Evolutionary conservation across 2,888 invertebrate species (phyloP).

Genomic region (Eretmocerus hayati): DNA sequence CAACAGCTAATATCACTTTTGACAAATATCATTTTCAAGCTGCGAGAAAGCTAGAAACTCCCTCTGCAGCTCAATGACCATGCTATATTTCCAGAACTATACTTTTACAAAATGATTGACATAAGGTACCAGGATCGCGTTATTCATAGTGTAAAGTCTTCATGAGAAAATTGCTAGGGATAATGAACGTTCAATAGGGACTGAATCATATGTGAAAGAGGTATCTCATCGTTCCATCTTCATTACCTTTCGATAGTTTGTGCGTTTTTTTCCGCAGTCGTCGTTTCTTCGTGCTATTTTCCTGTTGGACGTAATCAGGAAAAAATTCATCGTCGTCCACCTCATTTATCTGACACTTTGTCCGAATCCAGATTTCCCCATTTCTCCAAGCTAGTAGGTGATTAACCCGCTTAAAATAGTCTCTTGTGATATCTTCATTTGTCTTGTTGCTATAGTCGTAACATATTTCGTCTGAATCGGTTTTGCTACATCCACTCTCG

Average conservation of each 20-base stretch:
- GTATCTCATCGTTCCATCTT: too few species aligned
- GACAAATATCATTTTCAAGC: too few species aligned
- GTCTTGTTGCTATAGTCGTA: conserved; percentile 27
- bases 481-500: conserved; percentile 24
- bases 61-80: too few species aligned
- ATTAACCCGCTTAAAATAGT: conserved; percentile 42
- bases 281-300: conserved; percentile 25
- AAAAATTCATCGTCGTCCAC: conserved; percentile 34
- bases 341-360: conserved; percentile 21
- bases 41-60: too few species aligned
- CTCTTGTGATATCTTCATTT: conserved; percentile 35
- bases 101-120: too few species aligned
- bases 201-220: background rate
- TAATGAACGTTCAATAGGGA: too few species aligned
- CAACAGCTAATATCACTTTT: too few species aligned
- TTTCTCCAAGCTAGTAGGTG: conserved; percentile 37
- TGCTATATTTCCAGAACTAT: too few species aligned
- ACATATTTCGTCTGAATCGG: conserved; percentile 10
- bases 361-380: conserved; percentile 24
- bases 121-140: too few species aligned
- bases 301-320: conserved; percentile 30
- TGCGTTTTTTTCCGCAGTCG: conserved; percentile 30
- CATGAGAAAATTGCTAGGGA: too few species aligned
- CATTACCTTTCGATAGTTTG: conserved; percentile 22
- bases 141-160: too few species aligned